Percentiles rank a stretch among this genome's conserved stretches.
phyloP scores from a whole-genome alignment of 2,113 vertebrate genomes.

The Sinocyclocheilus rhinocerous region DNA sequence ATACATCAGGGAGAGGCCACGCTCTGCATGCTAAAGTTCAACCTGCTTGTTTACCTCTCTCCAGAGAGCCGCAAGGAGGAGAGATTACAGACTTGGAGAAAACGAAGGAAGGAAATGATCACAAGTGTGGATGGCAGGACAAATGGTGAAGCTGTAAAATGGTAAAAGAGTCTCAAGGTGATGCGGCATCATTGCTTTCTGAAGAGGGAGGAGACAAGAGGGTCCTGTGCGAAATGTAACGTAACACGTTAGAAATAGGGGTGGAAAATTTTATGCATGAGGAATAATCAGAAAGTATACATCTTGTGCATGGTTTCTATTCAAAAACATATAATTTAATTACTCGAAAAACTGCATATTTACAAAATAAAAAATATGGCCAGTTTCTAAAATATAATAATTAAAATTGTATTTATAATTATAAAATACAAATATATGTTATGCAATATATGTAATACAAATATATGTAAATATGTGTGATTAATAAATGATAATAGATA shows the following conservation, averaged over 20 bases:
- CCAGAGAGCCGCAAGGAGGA: constrained; percentile 48
- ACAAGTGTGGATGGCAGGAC: constrained; percentile 26
- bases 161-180: constrained; percentile 36
- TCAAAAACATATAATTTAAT: not conserved
- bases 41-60: constrained; percentile 58
- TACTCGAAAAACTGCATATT: not conserved
- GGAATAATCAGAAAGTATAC: not conserved
- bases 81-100: constrained; percentile 51
- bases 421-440: too few species aligned
- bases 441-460: too few species aligned
- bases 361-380: too few species aligned
- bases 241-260: constrained; percentile 2
- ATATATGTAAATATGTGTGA: too few species aligned
- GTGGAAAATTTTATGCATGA: not conserved
- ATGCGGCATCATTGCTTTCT: constrained; percentile 7
- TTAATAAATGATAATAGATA: too few species aligned
- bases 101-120: constrained; percentile 52
- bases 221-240: not conserved
- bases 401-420: too few species aligned
- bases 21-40: constrained; percentile 53
- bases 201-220: constrained; percentile 11
- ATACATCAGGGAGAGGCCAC: constrained; percentile 53
- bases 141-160: constrained; percentile 35
- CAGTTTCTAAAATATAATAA: too few species aligned
- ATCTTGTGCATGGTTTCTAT: not conserved